phyloP scores from a whole-genome alignment of 2,797 vertebrate genomes.

The Sparus aurata region DNA sequence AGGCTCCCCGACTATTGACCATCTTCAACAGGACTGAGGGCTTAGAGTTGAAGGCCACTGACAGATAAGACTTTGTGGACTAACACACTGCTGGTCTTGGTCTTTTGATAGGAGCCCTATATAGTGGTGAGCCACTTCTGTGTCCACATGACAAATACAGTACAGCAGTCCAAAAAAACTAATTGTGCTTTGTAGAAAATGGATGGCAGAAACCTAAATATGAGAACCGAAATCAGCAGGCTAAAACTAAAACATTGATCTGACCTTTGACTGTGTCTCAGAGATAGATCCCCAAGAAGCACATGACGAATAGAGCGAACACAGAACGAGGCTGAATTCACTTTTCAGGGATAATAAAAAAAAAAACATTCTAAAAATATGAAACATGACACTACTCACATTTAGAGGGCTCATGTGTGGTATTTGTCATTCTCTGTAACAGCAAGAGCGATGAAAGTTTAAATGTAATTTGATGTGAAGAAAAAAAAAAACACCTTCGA shows the following conservation, averaged over 20 bases:
- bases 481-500: neutral
- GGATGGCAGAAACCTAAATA: neutral
- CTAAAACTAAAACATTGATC: neutral
- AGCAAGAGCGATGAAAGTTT: neutral
- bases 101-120: too few species aligned
- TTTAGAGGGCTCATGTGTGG: neutral
- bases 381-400: constrained; percentile 60
- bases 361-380: neutral
- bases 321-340: neutral
- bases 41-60: too few species aligned
- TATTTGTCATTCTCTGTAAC: constrained; percentile 56
- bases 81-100: too few species aligned
- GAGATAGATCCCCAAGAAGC: neutral
- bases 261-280: neutral
- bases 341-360: neutral
- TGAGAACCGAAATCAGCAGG: neutral
- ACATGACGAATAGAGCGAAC: neutral
- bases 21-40: too few species aligned
- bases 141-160: neutral
- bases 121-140: too few species aligned
- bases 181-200: neutral
- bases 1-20: too few species aligned
- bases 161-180: neutral
- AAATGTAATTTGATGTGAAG: neutral
- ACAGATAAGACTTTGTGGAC: too few species aligned